Evolutionary conservation across 2,113 vertebrate genomes (phyloP).

Genomic region (Candoia aspera): DNA sequence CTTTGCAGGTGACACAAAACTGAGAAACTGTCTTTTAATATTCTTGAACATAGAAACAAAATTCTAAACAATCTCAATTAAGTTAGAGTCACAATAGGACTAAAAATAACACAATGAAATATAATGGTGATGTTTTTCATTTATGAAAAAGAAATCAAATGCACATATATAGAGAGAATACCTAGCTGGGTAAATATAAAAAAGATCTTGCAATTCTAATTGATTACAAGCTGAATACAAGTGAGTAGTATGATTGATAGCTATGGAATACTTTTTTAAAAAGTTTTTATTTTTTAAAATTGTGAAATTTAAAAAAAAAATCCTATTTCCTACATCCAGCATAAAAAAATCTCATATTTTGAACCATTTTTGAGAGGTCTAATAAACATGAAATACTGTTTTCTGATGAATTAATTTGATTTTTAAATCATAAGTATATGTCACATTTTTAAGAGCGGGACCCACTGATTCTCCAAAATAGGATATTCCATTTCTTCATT

Average conservation of each 20-base stretch:
- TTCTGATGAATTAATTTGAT: not conserved
- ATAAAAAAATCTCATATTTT: not conserved
- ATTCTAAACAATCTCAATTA: not conserved
- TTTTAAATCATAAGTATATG: not conserved
- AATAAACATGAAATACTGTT: not conserved
- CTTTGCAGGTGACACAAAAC: not conserved
- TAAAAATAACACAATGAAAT: not conserved
- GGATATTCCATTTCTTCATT: not conserved
- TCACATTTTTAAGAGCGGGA: not conserved
- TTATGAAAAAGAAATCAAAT: not conserved
- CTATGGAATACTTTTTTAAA: not conserved
- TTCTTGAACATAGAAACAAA: not conserved
- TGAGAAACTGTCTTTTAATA: not conserved
- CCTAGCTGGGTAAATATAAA: not conserved
- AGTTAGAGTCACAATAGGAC: not conserved
- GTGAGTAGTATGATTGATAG: not conserved
- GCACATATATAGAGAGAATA: not conserved
- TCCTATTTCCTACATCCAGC: not conserved
- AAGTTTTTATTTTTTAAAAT: not conserved
- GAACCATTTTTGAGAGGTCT: not conserved
- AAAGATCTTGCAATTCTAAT: not conserved
- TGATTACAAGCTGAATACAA: not conserved
- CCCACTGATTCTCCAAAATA: not conserved
- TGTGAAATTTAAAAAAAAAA: not conserved
- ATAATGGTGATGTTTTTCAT: not conserved